These are phyloP conservation scores for Dicrurus megarhynchus DNA, from an alignment of 2,113 vertebrate species.

Conservation along the genomic window DNA sequence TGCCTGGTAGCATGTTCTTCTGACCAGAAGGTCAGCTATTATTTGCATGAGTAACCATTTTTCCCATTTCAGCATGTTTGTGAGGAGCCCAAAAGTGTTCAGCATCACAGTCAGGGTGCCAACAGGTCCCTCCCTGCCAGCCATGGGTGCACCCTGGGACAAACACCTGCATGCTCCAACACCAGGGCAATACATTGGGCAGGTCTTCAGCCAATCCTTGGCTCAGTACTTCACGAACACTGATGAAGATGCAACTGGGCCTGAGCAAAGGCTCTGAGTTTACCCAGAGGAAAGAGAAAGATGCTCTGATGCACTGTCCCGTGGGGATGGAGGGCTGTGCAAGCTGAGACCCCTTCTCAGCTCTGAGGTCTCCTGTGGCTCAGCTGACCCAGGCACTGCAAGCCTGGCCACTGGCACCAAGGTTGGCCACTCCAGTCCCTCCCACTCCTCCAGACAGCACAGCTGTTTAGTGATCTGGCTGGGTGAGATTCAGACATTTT, in stretches of 20 bases:
- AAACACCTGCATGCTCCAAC: accelerated
- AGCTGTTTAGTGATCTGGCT: neutral
- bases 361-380: neutral
- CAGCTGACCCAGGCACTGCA: neutral
- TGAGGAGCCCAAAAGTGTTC: neutral
- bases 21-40: neutral
- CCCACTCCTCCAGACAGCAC: neutral
- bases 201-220: accelerated
- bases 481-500: neutral
- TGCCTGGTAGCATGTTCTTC: neutral
- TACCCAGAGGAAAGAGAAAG: neutral
- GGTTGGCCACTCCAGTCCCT: neutral
- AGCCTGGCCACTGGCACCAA: neutral
- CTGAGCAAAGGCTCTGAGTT: neutral
- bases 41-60: neutral
- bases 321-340: neutral
- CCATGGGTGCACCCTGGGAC: accelerated
- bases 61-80: neutral
- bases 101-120: neutral
- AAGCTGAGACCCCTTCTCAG: neutral
- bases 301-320: neutral
- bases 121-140: neutral
- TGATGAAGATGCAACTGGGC: neutral
- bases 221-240: neutral
- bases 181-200: neutral